Percentiles rank a stretch among this genome's conserved stretches.
phyloP scores from a whole-genome alignment of 2,888 invertebrate genomes.

The Listrodromus nycthemerus region DNA sequence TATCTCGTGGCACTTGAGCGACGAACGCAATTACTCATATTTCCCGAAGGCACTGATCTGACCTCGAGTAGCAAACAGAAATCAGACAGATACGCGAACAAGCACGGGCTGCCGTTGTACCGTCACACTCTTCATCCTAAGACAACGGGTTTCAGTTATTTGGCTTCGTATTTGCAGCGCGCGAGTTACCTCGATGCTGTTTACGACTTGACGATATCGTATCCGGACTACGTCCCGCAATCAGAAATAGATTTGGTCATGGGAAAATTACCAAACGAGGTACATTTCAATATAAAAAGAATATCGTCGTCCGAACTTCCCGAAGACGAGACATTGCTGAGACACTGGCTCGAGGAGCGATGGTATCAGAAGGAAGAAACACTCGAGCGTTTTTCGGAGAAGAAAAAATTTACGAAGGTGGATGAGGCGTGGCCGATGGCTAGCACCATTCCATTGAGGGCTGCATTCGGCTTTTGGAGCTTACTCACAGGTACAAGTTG shows the following conservation, averaged over 20 bases:
- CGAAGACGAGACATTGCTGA: slow-evolving; percentile 86
- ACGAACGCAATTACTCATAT: slow-evolving; percentile 91
- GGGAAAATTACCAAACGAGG: slow-evolving; percentile 90
- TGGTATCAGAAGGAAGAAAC: slow-evolving; percentile 89
- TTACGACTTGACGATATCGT: slow-evolving; percentile 95
- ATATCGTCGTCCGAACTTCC: slow-evolving; percentile 88
- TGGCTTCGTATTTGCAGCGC: slow-evolving; percentile 86
- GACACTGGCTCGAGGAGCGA: slow-evolving; percentile 88
- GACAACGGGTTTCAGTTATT: slow-evolving; percentile 91
- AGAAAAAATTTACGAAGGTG: slow-evolving; percentile 84
- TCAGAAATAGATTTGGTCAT: slow-evolving; percentile 90
- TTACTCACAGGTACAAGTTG: slow-evolving; percentile 81
- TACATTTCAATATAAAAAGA: slow-evolving; percentile 91
- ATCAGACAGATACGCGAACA: slow-evolving; percentile 90
- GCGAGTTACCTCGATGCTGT: slow-evolving; percentile 89
- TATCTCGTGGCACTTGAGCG: slow-evolving; percentile 90
- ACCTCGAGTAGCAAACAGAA: slow-evolving; percentile 88
- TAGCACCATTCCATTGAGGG: slow-evolving; percentile 83
- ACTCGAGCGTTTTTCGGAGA: slow-evolving; percentile 87
- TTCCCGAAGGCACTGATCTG: slow-evolving; percentile 96
- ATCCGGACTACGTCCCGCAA: slow-evolving; percentile 91
- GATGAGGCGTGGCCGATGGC: slow-evolving; percentile 81
- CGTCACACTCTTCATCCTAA: slow-evolving; percentile 94
- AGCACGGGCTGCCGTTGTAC: slow-evolving; percentile 89
- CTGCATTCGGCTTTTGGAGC: slow-evolving; percentile 89